These are phyloP conservation scores for Dicerorhinus sumatrensis DNA, from an alignment of 2,113 vertebrate genomes.

Conservation along the genomic window DNA sequence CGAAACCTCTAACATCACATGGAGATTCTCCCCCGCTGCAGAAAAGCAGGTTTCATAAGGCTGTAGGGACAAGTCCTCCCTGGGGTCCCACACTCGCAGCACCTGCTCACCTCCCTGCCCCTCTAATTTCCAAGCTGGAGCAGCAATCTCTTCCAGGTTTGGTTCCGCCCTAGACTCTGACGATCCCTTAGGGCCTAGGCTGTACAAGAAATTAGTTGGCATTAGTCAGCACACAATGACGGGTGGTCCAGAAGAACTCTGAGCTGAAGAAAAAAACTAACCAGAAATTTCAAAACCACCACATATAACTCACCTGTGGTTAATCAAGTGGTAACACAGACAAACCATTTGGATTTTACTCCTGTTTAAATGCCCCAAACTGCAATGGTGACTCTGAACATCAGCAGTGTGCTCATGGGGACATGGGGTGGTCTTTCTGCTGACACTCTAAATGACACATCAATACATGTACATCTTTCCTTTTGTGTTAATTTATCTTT, in stretches of 20 bases:
- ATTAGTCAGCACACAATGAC: neutral
- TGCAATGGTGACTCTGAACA: neutral
- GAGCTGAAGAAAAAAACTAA: neutral
- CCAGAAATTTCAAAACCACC: neutral
- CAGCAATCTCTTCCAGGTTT: neutral
- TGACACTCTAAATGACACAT: neutral
- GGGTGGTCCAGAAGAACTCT: neutral
- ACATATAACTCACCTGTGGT: neutral
- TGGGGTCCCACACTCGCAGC: neutral
- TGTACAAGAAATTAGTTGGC: neutral
- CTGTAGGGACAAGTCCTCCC: neutral
- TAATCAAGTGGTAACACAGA: neutral
- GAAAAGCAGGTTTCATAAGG: neutral
- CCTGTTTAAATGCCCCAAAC: neutral
- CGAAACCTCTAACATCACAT: neutral
- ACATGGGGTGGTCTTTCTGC: neutral
- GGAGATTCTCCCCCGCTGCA: neutral
- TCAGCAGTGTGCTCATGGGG: neutral
- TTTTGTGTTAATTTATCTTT: neutral
- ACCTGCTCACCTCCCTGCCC: neutral
- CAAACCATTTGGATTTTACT: neutral
- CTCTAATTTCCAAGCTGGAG: neutral
- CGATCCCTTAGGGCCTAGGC: neutral
- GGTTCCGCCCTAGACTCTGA: neutral
- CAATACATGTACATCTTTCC: neutral